Conservation (phyloP, 1,140 invertebrate genomes). For the Aphelinus atriplicis region DNA sequence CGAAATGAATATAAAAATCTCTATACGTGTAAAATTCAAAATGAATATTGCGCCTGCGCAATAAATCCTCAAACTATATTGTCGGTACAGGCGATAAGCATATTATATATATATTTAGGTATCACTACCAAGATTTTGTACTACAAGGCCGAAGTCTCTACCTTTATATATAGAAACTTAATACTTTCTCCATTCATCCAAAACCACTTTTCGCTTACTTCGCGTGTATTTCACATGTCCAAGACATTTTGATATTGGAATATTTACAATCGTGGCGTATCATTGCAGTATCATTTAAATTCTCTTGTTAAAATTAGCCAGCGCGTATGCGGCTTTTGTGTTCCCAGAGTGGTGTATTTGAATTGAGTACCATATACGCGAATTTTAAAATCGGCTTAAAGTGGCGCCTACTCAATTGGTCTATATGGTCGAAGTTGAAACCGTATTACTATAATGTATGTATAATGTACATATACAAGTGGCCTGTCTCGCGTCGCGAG, state of each 20-base stretch:
- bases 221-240: too few relatives aligned
- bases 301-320: background rate
- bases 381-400: background rate
- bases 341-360: background rate
- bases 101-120: slow-evolving; percentile 44
- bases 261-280: slow-evolving; percentile 17
- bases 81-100: slow-evolving; percentile 55
- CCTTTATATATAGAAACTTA: slow-evolving; percentile 29
- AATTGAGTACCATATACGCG: too few relatives aligned
- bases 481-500: background rate
- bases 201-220: background rate
- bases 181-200: background rate
- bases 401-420: slow-evolving; percentile 30
- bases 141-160: slow-evolving; percentile 54
- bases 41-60: slow-evolving; percentile 55
- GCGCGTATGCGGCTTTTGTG: background rate
- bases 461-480: too few relatives aligned
- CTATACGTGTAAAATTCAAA: background rate
- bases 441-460: background rate
- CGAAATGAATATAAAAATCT: too few relatives aligned
- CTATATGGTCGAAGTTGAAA: slow-evolving; percentile 9
- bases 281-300: background rate
- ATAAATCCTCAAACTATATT: slow-evolving; percentile 50
- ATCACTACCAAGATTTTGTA: slow-evolving; percentile 46
- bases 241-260: background rate